These are phyloP conservation scores for Chaetura pelagica DNA, from an alignment of 2,113 vertebrate species.

Conservation along the genomic window DNA sequence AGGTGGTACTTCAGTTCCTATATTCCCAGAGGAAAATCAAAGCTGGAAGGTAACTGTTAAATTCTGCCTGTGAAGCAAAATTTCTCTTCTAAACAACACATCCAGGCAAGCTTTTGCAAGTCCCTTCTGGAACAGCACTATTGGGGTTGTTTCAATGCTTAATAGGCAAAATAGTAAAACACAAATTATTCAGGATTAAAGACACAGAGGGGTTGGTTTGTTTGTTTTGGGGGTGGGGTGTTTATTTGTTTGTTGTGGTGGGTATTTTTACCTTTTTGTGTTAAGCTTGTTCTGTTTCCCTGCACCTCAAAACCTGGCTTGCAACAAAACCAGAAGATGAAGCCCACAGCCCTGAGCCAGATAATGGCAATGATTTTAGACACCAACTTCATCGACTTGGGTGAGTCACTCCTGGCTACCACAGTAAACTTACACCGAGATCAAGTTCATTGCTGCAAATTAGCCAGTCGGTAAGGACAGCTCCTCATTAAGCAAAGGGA, in stretches of 20 bases:
- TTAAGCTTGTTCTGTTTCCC: neutral
- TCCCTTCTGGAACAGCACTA: neutral
- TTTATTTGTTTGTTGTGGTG: no score
- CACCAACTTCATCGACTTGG: neutral
- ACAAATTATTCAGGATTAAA: neutral
- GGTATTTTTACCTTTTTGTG: neutral
- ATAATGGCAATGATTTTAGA: neutral
- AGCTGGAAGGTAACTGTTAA: neutral
- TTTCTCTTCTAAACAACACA: neutral
- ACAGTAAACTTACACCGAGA: neutral
- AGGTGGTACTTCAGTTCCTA: neutral
- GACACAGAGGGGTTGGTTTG: neutral
- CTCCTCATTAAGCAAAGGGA: neutral
- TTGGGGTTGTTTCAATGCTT: neutral
- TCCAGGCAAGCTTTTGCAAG: neutral
- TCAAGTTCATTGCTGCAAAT: neutral
- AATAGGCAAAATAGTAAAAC: neutral
- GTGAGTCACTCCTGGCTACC: neutral
- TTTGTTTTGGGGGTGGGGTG: no score
- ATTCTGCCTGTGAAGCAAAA: neutral
- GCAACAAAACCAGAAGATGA: neutral
- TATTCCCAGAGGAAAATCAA: neutral
- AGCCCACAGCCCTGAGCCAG: neutral
- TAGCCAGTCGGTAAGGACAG: neutral
- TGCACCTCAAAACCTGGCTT: neutral